Conservation (phyloP, 2,888 invertebrate genomes). For the Agrotis ipsilon region DNA sequence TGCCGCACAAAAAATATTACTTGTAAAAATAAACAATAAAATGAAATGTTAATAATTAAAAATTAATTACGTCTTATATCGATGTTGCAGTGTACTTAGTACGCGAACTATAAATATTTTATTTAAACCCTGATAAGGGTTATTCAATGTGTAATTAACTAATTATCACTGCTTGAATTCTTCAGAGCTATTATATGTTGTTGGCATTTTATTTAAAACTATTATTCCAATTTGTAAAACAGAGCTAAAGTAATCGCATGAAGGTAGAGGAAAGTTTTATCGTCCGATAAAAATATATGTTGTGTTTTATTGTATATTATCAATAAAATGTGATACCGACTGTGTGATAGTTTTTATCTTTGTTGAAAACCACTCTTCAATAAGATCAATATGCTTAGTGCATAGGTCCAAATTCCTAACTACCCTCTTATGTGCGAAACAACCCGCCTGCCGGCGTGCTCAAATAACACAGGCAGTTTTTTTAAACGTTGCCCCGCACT, state of each 20-base stretch:
- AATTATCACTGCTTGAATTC: slow-evolving; percentile 74
- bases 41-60: slow-evolving; percentile 48
- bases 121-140: slow-evolving; percentile 41
- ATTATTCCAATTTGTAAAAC: slow-evolving; percentile 85
- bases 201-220: slow-evolving; percentile 87
- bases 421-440: neutral
- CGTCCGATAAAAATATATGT: slow-evolving; percentile 88
- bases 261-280: slow-evolving; percentile 80
- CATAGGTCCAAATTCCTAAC: neutral
- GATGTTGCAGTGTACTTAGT: slow-evolving; percentile 56
- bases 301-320: slow-evolving; percentile 87
- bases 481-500: too few relatives aligned
- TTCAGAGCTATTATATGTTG: slow-evolving; percentile 74
- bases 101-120: slow-evolving; percentile 52
- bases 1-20: slow-evolving; percentile 47
- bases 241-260: slow-evolving; percentile 80
- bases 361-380: neutral
- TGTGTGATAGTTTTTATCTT: slow-evolving; percentile 66
- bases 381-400: neutral
- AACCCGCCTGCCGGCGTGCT: neutral
- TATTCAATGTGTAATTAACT: slow-evolving; percentile 43
- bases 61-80: slow-evolving; percentile 53
- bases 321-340: slow-evolving; percentile 90
- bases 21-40: slow-evolving; percentile 32
- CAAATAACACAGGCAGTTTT: neutral